Conservation (phyloP, 2,888 invertebrate species). For the Steromphala cineraria region DNA sequence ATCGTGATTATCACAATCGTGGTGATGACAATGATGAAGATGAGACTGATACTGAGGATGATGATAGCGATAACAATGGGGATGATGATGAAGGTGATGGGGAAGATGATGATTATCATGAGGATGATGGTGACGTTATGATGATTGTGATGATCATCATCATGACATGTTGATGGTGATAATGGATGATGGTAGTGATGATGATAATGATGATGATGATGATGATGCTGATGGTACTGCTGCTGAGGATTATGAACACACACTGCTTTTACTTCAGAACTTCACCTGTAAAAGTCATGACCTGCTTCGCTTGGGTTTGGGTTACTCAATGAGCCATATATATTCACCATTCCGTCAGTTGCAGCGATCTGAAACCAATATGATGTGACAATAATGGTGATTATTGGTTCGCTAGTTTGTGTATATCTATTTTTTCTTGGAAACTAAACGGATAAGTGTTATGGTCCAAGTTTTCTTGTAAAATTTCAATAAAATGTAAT, state of each 20-base stretch:
- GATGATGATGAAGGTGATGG: background rate
- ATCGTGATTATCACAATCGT: background rate
- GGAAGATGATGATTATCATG: background rate
- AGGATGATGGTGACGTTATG: background rate
- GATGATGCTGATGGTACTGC: background rate
- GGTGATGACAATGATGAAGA: background rate
- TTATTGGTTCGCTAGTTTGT: too few species aligned
- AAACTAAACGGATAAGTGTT: too few species aligned
- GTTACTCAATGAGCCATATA: slow-evolving; percentile 47
- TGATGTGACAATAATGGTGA: background rate
- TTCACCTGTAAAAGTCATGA: slow-evolving; percentile 21
- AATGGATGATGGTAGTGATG: background rate
- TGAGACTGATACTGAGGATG: background rate
- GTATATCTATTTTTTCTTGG: too few species aligned
- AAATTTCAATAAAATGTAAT: too few species aligned
- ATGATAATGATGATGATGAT: background rate
- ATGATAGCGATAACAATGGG: background rate
- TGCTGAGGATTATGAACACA: background rate
- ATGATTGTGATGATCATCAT: background rate
- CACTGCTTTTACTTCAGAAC: too few species aligned
- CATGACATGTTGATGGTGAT: background rate
- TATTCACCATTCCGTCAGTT: slow-evolving; percentile 36
- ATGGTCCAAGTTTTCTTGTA: too few species aligned
- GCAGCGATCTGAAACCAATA: slow-evolving; percentile 22
- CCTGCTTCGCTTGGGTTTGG: slow-evolving; percentile 40